phyloP scores from a whole-genome alignment of 2,888 invertebrate species.

The Lepeophtheirus nordmannii region DNA sequence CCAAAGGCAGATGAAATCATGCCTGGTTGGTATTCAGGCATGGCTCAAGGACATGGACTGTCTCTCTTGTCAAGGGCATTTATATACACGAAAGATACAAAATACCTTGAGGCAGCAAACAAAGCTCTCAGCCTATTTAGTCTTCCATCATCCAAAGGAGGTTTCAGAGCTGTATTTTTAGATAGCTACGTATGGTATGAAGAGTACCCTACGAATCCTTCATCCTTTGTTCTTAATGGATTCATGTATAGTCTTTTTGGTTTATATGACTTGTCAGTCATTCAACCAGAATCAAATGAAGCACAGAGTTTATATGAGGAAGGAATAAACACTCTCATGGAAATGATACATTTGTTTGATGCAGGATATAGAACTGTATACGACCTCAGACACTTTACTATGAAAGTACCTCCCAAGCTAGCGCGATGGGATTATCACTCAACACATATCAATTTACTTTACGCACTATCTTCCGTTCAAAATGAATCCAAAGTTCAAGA shows the following conservation, averaged over 20 bases:
- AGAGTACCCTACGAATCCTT: constrained; percentile 90
- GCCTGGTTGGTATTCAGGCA: constrained; percentile 76
- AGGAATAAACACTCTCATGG: constrained; percentile 71
- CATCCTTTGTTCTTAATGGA: constrained; percentile 90
- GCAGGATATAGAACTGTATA: constrained; percentile 90
- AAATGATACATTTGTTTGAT: constrained; percentile 75
- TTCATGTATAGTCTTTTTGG: constrained; percentile 94
- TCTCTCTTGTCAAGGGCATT: constrained; percentile 61
- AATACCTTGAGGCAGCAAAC: constrained; percentile 64
- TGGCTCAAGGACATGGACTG: constrained; percentile 81
- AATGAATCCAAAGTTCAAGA: constrained; percentile 44
- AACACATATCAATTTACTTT: constrained; percentile 81
- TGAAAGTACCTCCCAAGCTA: constrained; percentile 76
- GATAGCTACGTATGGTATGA: constrained; percentile 86
- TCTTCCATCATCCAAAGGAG: constrained; percentile 55
- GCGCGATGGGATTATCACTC: constrained; percentile 99
- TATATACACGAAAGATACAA: constrained; percentile 50
- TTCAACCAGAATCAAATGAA: neutral
- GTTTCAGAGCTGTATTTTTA: constrained; percentile 68
- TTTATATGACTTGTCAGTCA: constrained; percentile 73
- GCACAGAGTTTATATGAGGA: constrained; percentile 13
- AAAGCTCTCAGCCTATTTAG: constrained; percentile 63
- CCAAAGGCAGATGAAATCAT: constrained; percentile 10
- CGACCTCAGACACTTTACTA: constrained; percentile 80
- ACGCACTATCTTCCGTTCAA: constrained; percentile 67